phyloP scores from a whole-genome alignment of 1,140 invertebrate genomes.

The Drosophila leontia region DNA sequence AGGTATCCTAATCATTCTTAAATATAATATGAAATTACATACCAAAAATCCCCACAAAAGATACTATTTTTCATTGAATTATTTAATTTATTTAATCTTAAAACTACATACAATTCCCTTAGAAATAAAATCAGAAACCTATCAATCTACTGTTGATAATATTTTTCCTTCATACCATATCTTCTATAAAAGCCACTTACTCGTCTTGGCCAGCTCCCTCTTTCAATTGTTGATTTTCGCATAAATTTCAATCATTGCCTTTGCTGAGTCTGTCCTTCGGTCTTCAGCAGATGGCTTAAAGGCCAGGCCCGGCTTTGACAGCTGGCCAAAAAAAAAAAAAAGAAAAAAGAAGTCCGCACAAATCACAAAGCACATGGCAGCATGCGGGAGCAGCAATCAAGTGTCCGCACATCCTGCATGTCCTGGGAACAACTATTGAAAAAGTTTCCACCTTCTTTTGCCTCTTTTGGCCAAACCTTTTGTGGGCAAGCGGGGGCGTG shows the following conservation, averaged over 20 bases:
- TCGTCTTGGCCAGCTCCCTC: neutral
- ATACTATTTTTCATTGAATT: neutral
- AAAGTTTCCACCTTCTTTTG: slow-evolving; percentile 56
- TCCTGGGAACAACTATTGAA: slow-evolving; percentile 60
- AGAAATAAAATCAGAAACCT: neutral
- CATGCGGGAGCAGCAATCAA: slow-evolving; percentile 59
- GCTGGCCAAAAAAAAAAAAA: slow-evolving; percentile 16
- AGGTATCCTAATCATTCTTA: neutral
- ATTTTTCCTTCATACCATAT: neutral
- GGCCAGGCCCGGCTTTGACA: neutral
- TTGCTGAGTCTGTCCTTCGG: no score
- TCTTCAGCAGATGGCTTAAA: slow-evolving; percentile 11
- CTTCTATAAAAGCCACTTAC: neutral
- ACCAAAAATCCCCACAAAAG: rapidly evolving
- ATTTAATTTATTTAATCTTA: neutral
- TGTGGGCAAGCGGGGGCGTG: slow-evolving; percentile 18
- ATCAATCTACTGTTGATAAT: slow-evolving; percentile 6
- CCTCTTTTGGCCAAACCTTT: slow-evolving; percentile 10
- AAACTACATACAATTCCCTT: neutral
- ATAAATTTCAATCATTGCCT: slow-evolving; percentile 31
- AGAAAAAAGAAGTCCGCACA: slow-evolving; percentile 11
- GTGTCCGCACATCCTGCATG: slow-evolving; percentile 62
- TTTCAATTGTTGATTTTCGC: slow-evolving; percentile 13
- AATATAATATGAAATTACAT: neutral
- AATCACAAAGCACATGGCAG: slow-evolving; percentile 37